Evolutionary conservation across 2,797 vertebrate genomes (phyloP).

Genomic region (Sylvia borin): DNA sequence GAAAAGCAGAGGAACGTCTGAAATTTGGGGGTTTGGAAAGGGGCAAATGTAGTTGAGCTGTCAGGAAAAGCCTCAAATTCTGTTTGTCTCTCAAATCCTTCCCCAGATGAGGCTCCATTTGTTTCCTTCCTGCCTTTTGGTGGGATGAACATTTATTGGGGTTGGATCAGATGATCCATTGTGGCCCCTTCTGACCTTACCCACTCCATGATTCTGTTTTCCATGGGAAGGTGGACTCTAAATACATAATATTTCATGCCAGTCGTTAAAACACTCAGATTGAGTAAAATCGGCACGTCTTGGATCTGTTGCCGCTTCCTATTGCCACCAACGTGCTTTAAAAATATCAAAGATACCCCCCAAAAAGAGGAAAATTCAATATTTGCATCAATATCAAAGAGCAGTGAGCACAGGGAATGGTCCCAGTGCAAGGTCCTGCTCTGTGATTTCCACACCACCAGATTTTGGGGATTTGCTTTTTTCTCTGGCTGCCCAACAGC

Average conservation of each 20-base stretch:
- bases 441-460: neutral
- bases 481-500: neutral
- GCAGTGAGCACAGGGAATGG: neutral
- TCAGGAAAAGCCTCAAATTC: neutral
- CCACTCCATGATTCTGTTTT: rapidly evolving
- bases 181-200: neutral
- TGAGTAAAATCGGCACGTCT: neutral
- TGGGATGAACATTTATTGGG: no score
- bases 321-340: neutral
- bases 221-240: neutral
- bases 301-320: neutral
- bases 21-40: neutral
- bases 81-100: neutral
- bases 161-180: neutral
- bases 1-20: neutral
- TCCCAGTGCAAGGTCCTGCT: neutral
- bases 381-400: neutral
- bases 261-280: neutral
- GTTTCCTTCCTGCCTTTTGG: neutral
- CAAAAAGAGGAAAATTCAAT: neutral
- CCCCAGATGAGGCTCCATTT: neutral
- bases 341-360: neutral
- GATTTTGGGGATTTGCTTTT: neutral
- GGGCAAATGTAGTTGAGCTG: neutral
- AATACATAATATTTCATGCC: neutral